A percentile compares a stretch with the other conserved stretches of the same genome.
These are phyloP conservation scores for Sturmia bella DNA, from an alignment of 2,888 invertebrate species.

Conservation along the genomic window DNA sequence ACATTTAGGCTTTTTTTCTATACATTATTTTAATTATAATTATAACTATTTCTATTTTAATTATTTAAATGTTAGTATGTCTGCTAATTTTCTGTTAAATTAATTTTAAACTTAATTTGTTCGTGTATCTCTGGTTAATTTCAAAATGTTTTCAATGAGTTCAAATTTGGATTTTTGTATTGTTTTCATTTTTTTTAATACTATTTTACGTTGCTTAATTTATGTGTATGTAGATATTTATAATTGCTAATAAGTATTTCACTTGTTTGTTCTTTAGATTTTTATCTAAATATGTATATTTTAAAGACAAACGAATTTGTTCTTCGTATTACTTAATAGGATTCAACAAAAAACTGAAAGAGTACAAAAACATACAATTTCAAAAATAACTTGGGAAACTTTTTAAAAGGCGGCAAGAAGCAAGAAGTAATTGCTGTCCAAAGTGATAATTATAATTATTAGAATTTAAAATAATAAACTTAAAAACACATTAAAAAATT, in stretches of 20 bases:
- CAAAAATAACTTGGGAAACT: conserved; percentile 1
- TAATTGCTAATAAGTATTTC: conserved; percentile 59
- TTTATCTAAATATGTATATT: conserved; percentile 66
- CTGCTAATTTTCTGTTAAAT: conserved; percentile 17
- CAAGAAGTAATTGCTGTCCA: background rate
- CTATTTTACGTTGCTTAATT: conserved; percentile 35
- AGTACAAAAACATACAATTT: background rate
- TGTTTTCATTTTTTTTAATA: conserved; percentile 45
- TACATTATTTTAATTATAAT: conserved; percentile 43
- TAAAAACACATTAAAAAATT: too few relatives aligned
- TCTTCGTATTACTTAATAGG: background rate
- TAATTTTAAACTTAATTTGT: conserved; percentile 51
- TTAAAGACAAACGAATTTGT: conserved; percentile 44
- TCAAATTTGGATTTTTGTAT: conserved; percentile 24
- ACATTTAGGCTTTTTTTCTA: conserved; percentile 46
- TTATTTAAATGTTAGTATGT: background rate
- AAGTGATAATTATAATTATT: background rate
- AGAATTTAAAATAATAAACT: too few relatives aligned
- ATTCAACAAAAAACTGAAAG: too few relatives aligned
- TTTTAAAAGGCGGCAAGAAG: conserved; percentile 18
- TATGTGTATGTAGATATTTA: conserved; percentile 44
- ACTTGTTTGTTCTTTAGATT: conserved; percentile 55
- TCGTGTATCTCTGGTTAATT: conserved; percentile 52
- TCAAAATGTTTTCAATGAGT: conserved; percentile 42
- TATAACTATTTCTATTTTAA: conserved; percentile 9